Evolutionary conservation across 1,140 invertebrate genomes (phyloP).

Genomic region (Trissolcus basalis): DNA sequence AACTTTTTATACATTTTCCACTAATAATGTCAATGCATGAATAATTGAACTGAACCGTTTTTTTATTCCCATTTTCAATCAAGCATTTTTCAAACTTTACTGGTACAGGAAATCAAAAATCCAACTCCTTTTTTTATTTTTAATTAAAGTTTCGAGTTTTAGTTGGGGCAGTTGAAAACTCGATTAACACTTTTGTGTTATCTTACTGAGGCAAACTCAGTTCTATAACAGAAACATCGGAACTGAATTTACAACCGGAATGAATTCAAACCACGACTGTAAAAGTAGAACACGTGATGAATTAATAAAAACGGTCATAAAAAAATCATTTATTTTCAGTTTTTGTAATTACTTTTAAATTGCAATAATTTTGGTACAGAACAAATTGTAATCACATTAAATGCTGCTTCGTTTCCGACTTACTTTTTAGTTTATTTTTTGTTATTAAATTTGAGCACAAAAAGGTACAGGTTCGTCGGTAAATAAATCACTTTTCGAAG

Average conservation of each 20-base stretch:
- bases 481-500: slow-evolving; percentile 2
- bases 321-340: too few species aligned
- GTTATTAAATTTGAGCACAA: too few species aligned
- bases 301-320: background rate
- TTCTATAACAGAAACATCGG: slow-evolving; percentile 1
- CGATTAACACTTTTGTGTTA: slow-evolving; percentile 19
- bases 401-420: too few species aligned
- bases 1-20: too few species aligned
- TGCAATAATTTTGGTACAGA: too few species aligned
- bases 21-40: too few species aligned
- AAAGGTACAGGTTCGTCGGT: too few species aligned
- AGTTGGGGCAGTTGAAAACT: slow-evolving; percentile 7
- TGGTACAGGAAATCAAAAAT: background rate
- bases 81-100: background rate
- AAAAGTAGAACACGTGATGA: slow-evolving; percentile 5
- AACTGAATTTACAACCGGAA: slow-evolving; percentile 5
- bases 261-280: slow-evolving; percentile 7
- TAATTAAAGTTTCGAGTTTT: slow-evolving; percentile 1
- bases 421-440: too few species aligned
- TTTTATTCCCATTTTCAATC: background rate
- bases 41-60: too few species aligned
- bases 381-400: too few species aligned
- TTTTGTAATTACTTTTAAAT: too few species aligned
- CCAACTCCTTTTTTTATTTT: background rate
- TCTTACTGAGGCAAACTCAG: slow-evolving; percentile 8